Conservation (phyloP, 2,888 invertebrate genomes). For the Agonum fuliginosum region DNA sequence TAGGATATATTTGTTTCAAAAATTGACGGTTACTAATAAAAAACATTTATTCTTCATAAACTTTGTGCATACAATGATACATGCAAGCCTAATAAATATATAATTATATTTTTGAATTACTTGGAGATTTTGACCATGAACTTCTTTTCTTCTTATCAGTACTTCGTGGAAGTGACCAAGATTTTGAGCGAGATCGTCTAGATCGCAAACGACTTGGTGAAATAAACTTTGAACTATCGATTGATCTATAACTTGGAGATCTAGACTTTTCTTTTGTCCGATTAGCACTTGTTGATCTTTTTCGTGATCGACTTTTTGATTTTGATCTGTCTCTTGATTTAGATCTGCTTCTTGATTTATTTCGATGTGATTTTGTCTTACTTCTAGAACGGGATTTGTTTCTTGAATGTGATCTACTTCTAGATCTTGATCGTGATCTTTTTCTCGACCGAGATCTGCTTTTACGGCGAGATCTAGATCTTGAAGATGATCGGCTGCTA, state of each 20-base stretch:
- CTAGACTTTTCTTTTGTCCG: slow-evolving; percentile 61
- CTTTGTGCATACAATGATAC: too few species aligned
- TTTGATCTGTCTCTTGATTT: slow-evolving; percentile 61
- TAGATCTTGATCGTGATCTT: slow-evolving; percentile 65
- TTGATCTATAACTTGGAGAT: slow-evolving; percentile 65
- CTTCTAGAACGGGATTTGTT: slow-evolving; percentile 68
- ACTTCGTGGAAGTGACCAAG: slow-evolving; percentile 76
- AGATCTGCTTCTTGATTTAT: slow-evolving; percentile 67
- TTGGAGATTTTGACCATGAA: slow-evolving; percentile 76
- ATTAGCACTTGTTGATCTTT: slow-evolving; percentile 61
- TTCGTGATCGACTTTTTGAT: slow-evolving; percentile 68
- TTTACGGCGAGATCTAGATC: slow-evolving; percentile 64
- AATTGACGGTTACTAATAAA: too few species aligned
- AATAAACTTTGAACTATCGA: slow-evolving; percentile 70
- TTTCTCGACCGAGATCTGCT: slow-evolving; percentile 66
- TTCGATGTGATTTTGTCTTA: slow-evolving; percentile 64
- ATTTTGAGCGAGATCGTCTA: slow-evolving; percentile 74
- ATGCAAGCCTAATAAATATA: too few species aligned
- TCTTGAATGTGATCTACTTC: slow-evolving; percentile 68
- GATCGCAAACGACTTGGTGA: slow-evolving; percentile 68
- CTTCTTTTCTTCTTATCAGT: slow-evolving; percentile 73
- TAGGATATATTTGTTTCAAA: too few species aligned
- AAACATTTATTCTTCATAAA: too few species aligned
- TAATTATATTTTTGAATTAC: slow-evolving; percentile 27
- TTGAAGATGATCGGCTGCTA: slow-evolving; percentile 62